These are phyloP conservation scores for Hyles lineata DNA, from an alignment of 2,888 invertebrate genomes.

Conservation along the genomic window DNA sequence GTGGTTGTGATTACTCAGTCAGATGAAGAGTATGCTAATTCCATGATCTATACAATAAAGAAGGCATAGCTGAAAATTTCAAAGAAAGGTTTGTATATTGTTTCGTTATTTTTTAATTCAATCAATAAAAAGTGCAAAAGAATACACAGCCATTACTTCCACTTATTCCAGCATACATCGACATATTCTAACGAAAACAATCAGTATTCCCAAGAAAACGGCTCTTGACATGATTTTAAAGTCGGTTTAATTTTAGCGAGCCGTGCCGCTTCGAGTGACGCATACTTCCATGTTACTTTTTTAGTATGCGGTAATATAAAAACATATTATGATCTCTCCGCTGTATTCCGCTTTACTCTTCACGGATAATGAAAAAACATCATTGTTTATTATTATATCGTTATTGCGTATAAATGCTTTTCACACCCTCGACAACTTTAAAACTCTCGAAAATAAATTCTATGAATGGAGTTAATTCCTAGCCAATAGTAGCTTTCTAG, in stretches of 20 bases:
- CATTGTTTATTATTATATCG: too few relatives aligned
- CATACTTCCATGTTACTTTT: slow-evolving; percentile 16
- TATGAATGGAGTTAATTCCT: too few relatives aligned
- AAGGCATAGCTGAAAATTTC: too few relatives aligned
- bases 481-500: too few relatives aligned
- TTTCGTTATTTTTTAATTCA: neutral
- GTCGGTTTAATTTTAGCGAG: slow-evolving; percentile 21
- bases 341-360: neutral
- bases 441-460: too few relatives aligned
- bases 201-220: slow-evolving; percentile 1
- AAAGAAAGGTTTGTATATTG: too few relatives aligned
- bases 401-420: too few relatives aligned
- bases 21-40: too few relatives aligned
- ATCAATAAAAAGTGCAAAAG: neutral
- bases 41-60: too few relatives aligned
- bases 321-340: neutral
- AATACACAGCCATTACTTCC: neutral
- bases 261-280: slow-evolving; percentile 12
- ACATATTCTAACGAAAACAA: neutral
- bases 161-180: neutral
- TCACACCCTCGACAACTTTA: too few relatives aligned
- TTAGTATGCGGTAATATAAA: neutral
- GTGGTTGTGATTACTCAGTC: too few relatives aligned
- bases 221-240: slow-evolving; percentile 23
- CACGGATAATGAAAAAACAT: neutral